These are phyloP conservation scores for Lithobius niger DNA, from an alignment of 1,140 invertebrate species.

Conservation along the genomic window DNA sequence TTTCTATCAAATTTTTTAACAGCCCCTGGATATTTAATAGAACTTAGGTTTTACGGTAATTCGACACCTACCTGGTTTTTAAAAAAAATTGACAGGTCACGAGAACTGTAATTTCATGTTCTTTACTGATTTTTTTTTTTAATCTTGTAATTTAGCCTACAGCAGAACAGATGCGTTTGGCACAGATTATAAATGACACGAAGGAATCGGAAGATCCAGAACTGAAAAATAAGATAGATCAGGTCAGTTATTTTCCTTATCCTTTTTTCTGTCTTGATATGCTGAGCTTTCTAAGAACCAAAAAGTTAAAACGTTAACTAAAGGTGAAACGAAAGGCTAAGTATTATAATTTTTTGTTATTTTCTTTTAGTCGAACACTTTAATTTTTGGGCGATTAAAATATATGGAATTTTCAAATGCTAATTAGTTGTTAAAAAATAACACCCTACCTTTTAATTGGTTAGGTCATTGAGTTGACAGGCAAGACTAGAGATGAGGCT, in stretches of 20 bases:
- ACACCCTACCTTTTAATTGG: conserved; percentile 9
- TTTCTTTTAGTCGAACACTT: not conserved
- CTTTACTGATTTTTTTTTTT: not conserved
- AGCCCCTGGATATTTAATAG: too few relatives aligned
- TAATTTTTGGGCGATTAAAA: too few relatives aligned
- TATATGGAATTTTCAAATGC: conserved; percentile 16
- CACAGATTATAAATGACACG: conserved; percentile 48
- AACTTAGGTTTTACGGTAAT: too few relatives aligned
- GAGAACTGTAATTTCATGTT: not conserved
- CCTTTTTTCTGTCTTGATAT: too few relatives aligned
- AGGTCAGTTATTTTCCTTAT: conserved; percentile 38
- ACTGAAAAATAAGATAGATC: conserved; percentile 54
- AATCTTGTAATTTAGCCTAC: conserved; percentile 29
- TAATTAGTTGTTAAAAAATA: conserved; percentile 10
- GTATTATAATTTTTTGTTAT: conserved; percentile 3
- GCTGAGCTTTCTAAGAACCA: too few relatives aligned
- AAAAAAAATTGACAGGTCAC: not conserved
- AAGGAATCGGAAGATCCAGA: conserved; percentile 45
- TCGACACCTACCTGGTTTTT: too few relatives aligned
- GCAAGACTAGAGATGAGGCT: conserved; percentile 27
- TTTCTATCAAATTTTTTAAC: too few relatives aligned
- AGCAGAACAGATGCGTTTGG: conserved; percentile 48
- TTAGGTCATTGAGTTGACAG: conserved; percentile 32
- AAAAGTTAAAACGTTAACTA: too few relatives aligned
- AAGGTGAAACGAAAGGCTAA: too few relatives aligned